Evolutionary conservation across 2,113 vertebrate species (phyloP), one percentile per base, ranked within the genome.

Genomic region (Lepus timidus): DNA sequence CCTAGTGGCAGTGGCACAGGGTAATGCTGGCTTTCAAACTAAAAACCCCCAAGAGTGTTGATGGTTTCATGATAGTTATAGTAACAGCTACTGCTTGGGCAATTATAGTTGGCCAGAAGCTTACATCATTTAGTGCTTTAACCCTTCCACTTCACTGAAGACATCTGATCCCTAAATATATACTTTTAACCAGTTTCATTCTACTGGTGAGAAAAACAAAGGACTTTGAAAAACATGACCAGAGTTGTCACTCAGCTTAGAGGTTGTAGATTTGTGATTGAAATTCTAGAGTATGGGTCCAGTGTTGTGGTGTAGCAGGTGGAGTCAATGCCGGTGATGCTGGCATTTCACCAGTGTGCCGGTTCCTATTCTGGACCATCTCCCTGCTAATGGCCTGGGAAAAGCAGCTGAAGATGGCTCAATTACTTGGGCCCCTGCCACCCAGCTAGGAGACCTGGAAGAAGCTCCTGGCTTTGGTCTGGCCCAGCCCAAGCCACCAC

Each of bases 221-320:
- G 4, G 25, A 73, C 29, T 31, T 49, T 16, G 29, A 68, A 71
- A 67, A 93, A 55, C 27, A 9, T 51, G 12, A 12, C 31, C 49
- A 19, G 9, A 9, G 4, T 62, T 65, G 9, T 39, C 16, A 12
- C 20, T 82, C 27, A 73, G 25, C 76, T 88, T 2, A 1, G 25
- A 94, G 71, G 31, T 33, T 73, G 16, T 70, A 67, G 33, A 84
- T 86, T 31, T 88, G 58, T 44, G 61, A 67, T 62, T 93, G 61
- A 79, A 76, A 58, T 8, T 22, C 61, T 64, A 65, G 9, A 44
- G 44, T 44, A 44, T 44, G 44, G 44, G 44, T 44, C 44, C 44
- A 44, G 44, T 7, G 44, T 44, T 44, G 6, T 44, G 44, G 44
- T 44, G 7, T 44, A 44, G 44, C 44, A 7, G 44, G 44, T 44